Conservation (phyloP, 2,113 vertebrate species). For the Heliornis fulica region DNA sequence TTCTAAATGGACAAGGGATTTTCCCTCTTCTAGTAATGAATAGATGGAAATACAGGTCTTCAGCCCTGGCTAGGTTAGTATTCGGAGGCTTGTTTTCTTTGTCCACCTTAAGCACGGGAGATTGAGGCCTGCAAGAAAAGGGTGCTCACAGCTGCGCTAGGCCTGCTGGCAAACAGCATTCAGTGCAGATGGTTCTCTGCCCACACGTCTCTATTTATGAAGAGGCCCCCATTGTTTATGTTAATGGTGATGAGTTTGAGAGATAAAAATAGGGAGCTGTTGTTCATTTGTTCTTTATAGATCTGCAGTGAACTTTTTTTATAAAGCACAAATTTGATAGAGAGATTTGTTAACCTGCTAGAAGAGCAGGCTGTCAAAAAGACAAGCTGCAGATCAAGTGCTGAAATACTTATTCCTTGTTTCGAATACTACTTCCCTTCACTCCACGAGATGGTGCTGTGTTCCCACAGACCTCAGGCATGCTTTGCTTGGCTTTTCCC, state of each 20-base stretch:
- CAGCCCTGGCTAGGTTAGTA: not conserved
- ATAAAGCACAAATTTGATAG: slow-evolving; percentile 51
- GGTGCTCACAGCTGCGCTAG: not conserved
- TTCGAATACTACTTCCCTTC: not conserved
- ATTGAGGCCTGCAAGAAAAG: not conserved
- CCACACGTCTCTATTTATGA: slow-evolving; percentile 75
- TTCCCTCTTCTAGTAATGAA: not conserved
- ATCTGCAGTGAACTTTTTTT: slow-evolving; percentile 64
- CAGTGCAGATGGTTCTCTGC: slow-evolving; percentile 70
- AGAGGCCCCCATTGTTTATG: slow-evolving; percentile 71
- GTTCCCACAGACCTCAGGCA: not conserved
- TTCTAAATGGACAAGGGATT: not conserved
- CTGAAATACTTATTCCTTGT: not conserved
- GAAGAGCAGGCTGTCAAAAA: slow-evolving; percentile 50
- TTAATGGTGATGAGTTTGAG: slow-evolving; percentile 64
- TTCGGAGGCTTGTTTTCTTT: not conserved
- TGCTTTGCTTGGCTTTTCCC: not conserved
- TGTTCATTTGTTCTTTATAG: slow-evolving; percentile 75
- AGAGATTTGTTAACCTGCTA: slow-evolving; percentile 62
- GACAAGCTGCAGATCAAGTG: slow-evolving; percentile 9
- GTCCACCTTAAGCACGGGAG: not conserved
- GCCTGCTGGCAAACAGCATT: slow-evolving; percentile 60
- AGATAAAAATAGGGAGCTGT: slow-evolving; percentile 77
- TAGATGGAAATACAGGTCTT: not conserved
- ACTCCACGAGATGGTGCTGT: slow-evolving; percentile 74